Percentiles rank a stretch among this genome's conserved stretches.
Conservation (phyloP, 2,888 invertebrate species). For the Polymixis lichenea region DNA sequence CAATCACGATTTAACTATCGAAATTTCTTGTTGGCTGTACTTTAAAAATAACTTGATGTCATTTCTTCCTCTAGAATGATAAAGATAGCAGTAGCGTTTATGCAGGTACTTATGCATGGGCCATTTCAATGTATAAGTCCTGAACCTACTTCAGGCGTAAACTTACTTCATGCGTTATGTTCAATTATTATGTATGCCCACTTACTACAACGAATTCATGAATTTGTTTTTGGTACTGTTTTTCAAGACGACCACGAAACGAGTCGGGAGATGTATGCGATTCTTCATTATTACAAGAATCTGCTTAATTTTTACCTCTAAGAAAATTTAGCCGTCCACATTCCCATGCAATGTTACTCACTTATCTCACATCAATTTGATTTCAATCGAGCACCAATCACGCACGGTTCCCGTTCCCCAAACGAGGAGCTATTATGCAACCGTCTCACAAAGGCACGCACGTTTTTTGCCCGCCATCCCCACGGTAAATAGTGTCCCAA, state of each 20-base stretch:
- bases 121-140: slow-evolving; percentile 35
- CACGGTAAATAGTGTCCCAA: slow-evolving; percentile 84
- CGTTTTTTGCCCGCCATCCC: slow-evolving; percentile 84
- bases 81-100: slow-evolving; percentile 58
- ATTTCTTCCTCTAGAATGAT: slow-evolving; percentile 51
- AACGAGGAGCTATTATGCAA: slow-evolving; percentile 86
- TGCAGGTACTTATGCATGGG: slow-evolving; percentile 55
- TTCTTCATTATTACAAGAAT: background rate
- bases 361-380: slow-evolving; percentile 35
- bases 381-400: slow-evolving; percentile 78
- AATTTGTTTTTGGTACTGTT: slow-evolving; percentile 38
- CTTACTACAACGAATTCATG: slow-evolving; percentile 37
- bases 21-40: slow-evolving; percentile 73
- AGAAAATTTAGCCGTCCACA: background rate
- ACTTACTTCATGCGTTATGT: slow-evolving; percentile 32
- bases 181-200: slow-evolving; percentile 32
- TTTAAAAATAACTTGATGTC: slow-evolving; percentile 60
- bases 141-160: slow-evolving; percentile 15
- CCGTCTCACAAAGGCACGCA: slow-evolving; percentile 81
- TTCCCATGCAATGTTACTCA: slow-evolving; percentile 1
- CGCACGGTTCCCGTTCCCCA: slow-evolving; percentile 81
- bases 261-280: slow-evolving; percentile 35
- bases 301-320: background rate
- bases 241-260: slow-evolving; percentile 30
- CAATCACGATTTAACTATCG: slow-evolving; percentile 78